These are phyloP conservation scores for Lipotes vexillifer DNA, from an alignment of 2,113 vertebrate species.

Conservation along the genomic window DNA sequence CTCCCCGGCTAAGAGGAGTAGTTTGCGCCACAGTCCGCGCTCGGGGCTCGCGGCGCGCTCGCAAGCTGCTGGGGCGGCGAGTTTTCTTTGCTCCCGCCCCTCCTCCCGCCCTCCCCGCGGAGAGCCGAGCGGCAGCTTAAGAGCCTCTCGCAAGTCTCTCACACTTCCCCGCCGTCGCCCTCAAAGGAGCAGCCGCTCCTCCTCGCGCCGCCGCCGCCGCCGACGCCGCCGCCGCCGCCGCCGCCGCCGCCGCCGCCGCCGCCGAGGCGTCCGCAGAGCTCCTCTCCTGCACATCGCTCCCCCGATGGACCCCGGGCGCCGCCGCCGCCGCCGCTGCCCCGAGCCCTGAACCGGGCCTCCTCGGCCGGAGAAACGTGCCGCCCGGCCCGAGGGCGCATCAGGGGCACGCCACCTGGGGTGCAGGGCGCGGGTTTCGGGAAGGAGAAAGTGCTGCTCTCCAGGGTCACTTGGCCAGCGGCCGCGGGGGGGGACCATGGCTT, in stretches of 20 bases:
- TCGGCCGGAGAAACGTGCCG: background rate
- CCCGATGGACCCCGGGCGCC: constrained; percentile 57
- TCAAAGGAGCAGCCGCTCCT: background rate
- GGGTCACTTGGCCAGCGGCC: background rate
- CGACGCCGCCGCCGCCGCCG: background rate
- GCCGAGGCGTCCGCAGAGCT: background rate
- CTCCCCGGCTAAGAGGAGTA: constrained; percentile 64
- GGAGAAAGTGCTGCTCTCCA: background rate
- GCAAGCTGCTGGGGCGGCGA: constrained; percentile 16
- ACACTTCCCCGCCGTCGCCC: constrained; percentile 23
- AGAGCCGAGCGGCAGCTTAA: background rate
- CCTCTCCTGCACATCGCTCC: background rate
- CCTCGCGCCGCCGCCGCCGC: background rate
- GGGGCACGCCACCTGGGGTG: background rate
- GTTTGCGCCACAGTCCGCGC: constrained; percentile 54
- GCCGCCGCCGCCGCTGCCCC: constrained; percentile 13
- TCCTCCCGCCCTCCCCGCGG: constrained; percentile 1
- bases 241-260: background rate
- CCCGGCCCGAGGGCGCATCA: background rate
- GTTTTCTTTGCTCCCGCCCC: constrained; percentile 50
- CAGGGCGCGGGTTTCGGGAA: background rate
- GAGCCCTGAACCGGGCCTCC: constrained; percentile 12
- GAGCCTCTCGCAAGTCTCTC: constrained; percentile 20
- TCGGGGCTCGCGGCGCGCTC: background rate
- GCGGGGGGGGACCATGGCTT: constrained; percentile 80